phyloP scores from a whole-genome alignment of 2,797 vertebrate genomes.

The Rhabdophis nuchalis region DNA sequence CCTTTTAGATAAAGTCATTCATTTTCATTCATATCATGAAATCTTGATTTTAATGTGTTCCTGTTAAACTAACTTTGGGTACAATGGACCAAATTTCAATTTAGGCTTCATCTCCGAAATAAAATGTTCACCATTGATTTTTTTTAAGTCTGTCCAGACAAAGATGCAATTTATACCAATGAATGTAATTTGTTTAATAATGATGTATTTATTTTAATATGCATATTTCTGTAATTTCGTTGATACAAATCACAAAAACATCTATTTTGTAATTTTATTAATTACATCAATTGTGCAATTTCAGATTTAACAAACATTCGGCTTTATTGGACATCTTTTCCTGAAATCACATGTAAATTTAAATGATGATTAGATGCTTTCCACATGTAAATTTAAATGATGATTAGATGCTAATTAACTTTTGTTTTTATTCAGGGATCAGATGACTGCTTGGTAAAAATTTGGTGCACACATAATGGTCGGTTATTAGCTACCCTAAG shows the following conservation, averaged over 20 bases:
- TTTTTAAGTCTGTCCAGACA: not conserved
- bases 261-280: not conserved
- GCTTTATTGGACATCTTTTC: not conserved
- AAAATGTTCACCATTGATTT: not conserved
- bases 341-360: not conserved
- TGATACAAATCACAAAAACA: not conserved
- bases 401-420: not conserved
- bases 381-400: not conserved
- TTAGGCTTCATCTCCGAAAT: not conserved
- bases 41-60: not conserved
- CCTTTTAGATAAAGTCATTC: not conserved
- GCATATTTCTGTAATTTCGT: not conserved
- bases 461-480: slow-evolving; percentile 96
- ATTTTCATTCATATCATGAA: not conserved
- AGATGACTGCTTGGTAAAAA: slow-evolving; percentile 98
- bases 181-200: not conserved
- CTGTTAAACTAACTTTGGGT: not conserved
- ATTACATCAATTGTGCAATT: not conserved
- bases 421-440: slow-evolving; percentile 79
- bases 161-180: not conserved
- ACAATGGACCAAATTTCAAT: not conserved
- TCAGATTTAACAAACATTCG: not conserved
- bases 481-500: slow-evolving; percentile 89
- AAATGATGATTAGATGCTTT: not conserved
- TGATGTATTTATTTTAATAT: not conserved